Evolutionary conservation across 1,140 invertebrate genomes (phyloP), one percentile per base, ranked within the genome.

Genomic region (Dendroctonus valens): DNA sequence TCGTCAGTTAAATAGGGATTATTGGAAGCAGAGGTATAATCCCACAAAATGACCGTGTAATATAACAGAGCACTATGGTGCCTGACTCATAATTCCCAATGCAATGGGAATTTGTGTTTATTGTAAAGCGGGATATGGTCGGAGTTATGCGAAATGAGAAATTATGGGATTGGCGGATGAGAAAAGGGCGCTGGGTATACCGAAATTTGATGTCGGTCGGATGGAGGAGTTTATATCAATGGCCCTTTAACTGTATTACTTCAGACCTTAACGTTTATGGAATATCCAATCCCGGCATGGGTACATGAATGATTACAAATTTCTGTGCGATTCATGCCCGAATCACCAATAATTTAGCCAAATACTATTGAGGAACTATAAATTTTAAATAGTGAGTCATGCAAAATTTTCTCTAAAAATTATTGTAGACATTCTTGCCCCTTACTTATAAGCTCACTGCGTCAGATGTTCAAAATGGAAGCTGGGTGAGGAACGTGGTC

Each of bases 381-480:
- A 12, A 46, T 12, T 46, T 26, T 26, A 26, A 26, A 26, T 26
- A 26, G 44, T 11, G 5, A 48, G 7, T 8, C 11, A 48, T 48
- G 11, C 46, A 14, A 48, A 48, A 48, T 48, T 48, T 48, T n/a
- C 14, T n/a, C 5, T 4, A n/a, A 48, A 48, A 48, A 11, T n/a
- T 14, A 5, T 5, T 48, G 1, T 5, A n/a, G 7, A 14, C 11
- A 48, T 5, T 48, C 14, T 14, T 48, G 11, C 5, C 46, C 46
- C 14, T 48, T 49, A 59, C 42, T 38, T 40, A 39, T 48, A 51
- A 61, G 42, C 51, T 14, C 37, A 44, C 6, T 37, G 58, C 52
- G 53, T 5, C 61, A 48, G 40, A 60, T 69, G 61, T 66, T 65
- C 15, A 51, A 63, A 68, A 68, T 68, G 67, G 60, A 6, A 26